Evolutionary conservation across 2,113 vertebrate genomes (phyloP).

Genomic region (Ameiurus melas): DNA sequence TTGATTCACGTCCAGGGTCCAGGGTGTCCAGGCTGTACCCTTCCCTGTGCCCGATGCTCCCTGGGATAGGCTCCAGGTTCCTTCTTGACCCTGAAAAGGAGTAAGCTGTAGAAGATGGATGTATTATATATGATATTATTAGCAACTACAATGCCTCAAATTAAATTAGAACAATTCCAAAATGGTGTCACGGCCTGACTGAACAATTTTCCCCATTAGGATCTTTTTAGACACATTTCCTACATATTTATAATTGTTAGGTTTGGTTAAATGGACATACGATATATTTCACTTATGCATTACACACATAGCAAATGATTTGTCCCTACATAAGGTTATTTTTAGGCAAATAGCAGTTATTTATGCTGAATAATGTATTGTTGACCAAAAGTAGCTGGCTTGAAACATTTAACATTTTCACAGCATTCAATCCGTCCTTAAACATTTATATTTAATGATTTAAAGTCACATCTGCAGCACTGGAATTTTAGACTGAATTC

Average conservation of each 20-base stretch:
- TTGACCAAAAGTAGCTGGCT: no score
- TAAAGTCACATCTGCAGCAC: background rate
- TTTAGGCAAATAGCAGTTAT: background rate
- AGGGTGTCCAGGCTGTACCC: no score
- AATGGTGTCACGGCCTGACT: no score
- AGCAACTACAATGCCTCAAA: background rate
- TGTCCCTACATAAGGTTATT: background rate
- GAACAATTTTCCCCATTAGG: background rate
- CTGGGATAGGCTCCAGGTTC: no score
- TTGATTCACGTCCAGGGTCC: no score
- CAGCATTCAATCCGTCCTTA: background rate
- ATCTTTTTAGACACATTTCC: background rate
- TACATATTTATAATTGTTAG: background rate
- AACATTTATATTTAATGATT: background rate
- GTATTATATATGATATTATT: no score
- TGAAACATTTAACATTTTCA: background rate
- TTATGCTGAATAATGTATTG: background rate
- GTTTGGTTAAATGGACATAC: background rate
- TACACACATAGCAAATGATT: background rate
- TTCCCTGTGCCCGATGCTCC: no score
- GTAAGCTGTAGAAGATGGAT: no score
- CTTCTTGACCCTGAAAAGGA: no score
- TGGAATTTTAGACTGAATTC: background rate
- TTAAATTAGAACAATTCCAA: no score
- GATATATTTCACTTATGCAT: background rate